These are phyloP conservation scores for Geotrypetes seraphini DNA, from an alignment of 2,797 vertebrate species.

Conservation along the genomic window DNA sequence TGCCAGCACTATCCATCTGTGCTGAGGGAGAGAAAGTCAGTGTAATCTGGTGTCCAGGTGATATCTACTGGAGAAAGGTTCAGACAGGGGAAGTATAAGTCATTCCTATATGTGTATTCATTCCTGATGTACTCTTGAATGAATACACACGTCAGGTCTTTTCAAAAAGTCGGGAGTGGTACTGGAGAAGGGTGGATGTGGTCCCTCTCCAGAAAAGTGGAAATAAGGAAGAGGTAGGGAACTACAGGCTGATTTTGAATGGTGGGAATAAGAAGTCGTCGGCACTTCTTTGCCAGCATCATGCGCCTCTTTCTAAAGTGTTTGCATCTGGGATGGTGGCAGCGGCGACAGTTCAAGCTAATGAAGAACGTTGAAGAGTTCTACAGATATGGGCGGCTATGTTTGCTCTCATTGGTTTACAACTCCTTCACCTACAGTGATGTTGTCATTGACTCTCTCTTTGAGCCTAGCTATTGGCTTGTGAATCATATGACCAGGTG, in stretches of 20 bases:
- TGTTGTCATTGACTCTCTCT: slow-evolving; percentile 79
- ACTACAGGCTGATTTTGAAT: slow-evolving; percentile 7
- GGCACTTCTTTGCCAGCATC: slow-evolving; percentile 55
- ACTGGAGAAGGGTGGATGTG: no score
- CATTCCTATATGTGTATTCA: no score
- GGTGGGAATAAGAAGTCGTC: slow-evolving; percentile 64
- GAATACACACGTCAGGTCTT: no score
- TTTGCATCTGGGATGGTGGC: slow-evolving; percentile 57
- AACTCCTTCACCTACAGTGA: slow-evolving; percentile 85
- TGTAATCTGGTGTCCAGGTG: no score
- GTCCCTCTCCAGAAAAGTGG: no score
- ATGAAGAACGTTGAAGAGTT: slow-evolving; percentile 49
- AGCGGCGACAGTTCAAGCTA: slow-evolving; percentile 51
- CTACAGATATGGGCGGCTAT: slow-evolving; percentile 69
- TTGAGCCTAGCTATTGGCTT: slow-evolving; percentile 87
- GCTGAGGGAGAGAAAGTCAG: no score
- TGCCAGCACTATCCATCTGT: no score
- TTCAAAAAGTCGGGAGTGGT: no score
- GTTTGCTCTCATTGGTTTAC: slow-evolving; percentile 74
- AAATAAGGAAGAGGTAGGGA: no score
- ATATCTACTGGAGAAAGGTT: no score
- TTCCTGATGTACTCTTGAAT: no score
- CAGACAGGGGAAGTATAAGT: no score
- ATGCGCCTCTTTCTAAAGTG: slow-evolving; percentile 67
- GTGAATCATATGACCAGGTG: slow-evolving; percentile 90